Conservation (phyloP, 2,113 vertebrate genomes). For the Xiphorhynchus elegans region DNA sequence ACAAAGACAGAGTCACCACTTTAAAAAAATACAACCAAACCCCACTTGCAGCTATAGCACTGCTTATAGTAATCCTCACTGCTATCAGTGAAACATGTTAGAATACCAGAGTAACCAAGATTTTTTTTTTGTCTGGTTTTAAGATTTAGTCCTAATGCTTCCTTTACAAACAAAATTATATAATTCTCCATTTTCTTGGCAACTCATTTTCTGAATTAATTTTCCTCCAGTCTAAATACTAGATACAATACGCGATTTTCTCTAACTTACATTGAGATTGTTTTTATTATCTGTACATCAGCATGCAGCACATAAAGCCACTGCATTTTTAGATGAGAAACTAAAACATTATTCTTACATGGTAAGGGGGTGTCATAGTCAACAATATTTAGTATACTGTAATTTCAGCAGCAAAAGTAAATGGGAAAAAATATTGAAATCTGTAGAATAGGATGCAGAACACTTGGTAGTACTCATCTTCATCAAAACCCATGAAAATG, state of each 20-base stretch:
- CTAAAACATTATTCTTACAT: background rate
- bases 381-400: background rate
- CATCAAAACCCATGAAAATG: background rate
- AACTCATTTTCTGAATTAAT: background rate
- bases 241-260: background rate
- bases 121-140: background rate
- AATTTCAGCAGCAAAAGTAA: background rate
- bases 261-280: background rate
- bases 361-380: background rate
- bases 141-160: background rate
- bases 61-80: background rate
- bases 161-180: background rate
- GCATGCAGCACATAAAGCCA: background rate
- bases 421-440: background rate
- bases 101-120: background rate
- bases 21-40: constrained; percentile 19
- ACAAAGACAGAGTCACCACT: constrained; percentile 39
- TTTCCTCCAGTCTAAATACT: background rate
- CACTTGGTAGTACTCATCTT: background rate
- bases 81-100: background rate
- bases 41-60: background rate
- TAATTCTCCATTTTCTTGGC: background rate
- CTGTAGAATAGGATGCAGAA: background rate
- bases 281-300: background rate
- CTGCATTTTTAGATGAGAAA: background rate